Evolutionary conservation across 2,888 invertebrate species (phyloP).

Genomic region (Cerastoderma edule): DNA sequence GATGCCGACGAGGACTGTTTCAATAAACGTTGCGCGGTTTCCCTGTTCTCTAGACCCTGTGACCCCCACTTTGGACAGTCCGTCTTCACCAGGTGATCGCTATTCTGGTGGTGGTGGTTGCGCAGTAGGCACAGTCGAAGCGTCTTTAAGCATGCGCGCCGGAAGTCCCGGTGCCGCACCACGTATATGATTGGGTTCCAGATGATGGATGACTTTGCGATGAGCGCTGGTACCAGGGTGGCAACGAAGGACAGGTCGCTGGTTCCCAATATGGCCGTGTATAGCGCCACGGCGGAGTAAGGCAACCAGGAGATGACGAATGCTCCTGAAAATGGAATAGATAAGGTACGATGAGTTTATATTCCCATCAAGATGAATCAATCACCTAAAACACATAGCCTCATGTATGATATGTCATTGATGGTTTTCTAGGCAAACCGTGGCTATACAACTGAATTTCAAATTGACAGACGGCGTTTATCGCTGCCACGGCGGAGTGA

Average conservation of each 20-base stretch:
- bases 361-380: too few species aligned
- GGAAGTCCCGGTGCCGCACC: slow-evolving; percentile 36
- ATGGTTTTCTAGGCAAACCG: too few species aligned
- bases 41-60: background rate
- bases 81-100: background rate
- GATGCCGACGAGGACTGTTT: slow-evolving; percentile 13
- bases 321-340: slow-evolving; percentile 37
- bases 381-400: too few species aligned
- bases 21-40: background rate
- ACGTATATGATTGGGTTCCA: slow-evolving; percentile 58
- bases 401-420: too few species aligned
- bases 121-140: background rate
- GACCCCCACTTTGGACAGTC: background rate
- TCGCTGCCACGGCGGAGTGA: too few species aligned
- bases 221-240: slow-evolving; percentile 36
- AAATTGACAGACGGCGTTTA: too few species aligned
- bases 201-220: slow-evolving; percentile 54
- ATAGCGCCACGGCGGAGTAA: slow-evolving; percentile 40
- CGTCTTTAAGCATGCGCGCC: slow-evolving; percentile 17
- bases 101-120: background rate
- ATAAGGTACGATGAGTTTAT: too few species aligned
- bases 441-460: too few species aligned
- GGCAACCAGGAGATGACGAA: slow-evolving; percentile 50
- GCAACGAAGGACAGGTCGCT: slow-evolving; percentile 19
- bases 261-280: slow-evolving; percentile 31